Evolutionary conservation across 2,113 vertebrate genomes (phyloP), one percentile per base, ranked within the genome.

Genomic region (Pardalotus punctatus): DNA sequence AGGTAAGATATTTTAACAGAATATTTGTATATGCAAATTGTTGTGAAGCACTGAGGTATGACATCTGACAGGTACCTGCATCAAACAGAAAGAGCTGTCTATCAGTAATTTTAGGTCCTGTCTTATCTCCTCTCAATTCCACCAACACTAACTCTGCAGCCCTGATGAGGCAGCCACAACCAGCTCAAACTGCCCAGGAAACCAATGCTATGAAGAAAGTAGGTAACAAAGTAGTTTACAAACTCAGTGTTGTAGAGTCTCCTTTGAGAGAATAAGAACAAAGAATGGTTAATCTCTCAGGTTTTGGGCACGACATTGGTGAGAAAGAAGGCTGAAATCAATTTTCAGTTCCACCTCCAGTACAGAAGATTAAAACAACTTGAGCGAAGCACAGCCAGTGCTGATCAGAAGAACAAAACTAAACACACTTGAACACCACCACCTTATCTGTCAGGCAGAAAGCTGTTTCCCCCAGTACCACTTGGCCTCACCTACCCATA

Each of bases 311-410:
- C 0, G 0, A 4, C 14, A 19, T 5, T n/a, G 7, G 11, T 14
- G 14, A 64, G 38, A 87, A 65, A 45, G 27, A 76, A 67, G 25
- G n/a, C 6, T 60, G 40, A 79, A 62, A 45, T 21, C 22, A 47
- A 28, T 23, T n/a, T 36, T n/a, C 36, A 47, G 5, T 57, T 64
- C 54, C 6, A 48, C 15, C 13, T 58, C 33, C 43, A 38, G 7
- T 33, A 40, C 0, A 69, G 20, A 64, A 86, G 27, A 36, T 31
- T 35, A 53, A 56, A 10, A 11, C 35, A 82, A 14, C 4, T 35
- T 10, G 2, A 1, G 6, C 12, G 16, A 84, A 62, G 36, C 1
- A 1, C 10, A 76, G 56, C 11, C 29, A 62, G 13, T 0, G 0
- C 0, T 3, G 21, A 86, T 10, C 22, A 61, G 11, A 82, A 48